Conservation (phyloP, 2,888 invertebrate species). For the Ischnura elegans region DNA sequence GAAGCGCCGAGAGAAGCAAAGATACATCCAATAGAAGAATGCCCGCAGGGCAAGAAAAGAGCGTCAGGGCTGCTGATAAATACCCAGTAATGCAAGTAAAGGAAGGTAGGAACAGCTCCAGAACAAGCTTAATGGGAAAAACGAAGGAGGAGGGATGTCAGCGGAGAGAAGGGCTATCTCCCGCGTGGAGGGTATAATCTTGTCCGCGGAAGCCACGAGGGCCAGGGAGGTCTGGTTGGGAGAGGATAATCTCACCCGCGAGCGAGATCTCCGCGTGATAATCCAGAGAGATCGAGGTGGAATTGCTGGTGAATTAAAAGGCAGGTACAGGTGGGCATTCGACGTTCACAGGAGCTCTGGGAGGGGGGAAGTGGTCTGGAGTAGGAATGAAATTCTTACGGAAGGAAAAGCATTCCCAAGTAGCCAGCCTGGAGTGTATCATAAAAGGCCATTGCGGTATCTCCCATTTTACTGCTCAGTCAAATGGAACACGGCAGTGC, state of each 20-base stretch:
- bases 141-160: not conserved
- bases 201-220: not conserved
- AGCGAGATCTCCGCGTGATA: slow-evolving; percentile 22
- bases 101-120: slow-evolving; percentile 19
- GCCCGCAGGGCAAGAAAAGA: not conserved
- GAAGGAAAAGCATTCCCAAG: not conserved
- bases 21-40: not conserved
- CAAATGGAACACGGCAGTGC: slow-evolving; percentile 36
- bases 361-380: not conserved
- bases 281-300: not conserved
- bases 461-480: not conserved
- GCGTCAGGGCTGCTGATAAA: slow-evolving; percentile 27
- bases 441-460: slow-evolving; percentile 25
- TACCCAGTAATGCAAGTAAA: not conserved
- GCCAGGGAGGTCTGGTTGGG: not conserved
- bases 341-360: not conserved
- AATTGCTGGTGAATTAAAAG: not conserved
- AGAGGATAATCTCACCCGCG: not conserved
- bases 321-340: not conserved
- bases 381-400: not conserved
- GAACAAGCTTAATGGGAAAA: slow-evolving; percentile 46
- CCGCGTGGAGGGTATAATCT: not conserved
- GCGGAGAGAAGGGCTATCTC: not conserved
- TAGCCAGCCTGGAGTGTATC: slow-evolving; percentile 18
- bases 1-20: not conserved